A percentile compares a stretch with the other conserved stretches of the same genome.
Evolutionary conservation across 2,113 vertebrate species (phyloP).

Genomic region (Dasyprocta punctata): DNA sequence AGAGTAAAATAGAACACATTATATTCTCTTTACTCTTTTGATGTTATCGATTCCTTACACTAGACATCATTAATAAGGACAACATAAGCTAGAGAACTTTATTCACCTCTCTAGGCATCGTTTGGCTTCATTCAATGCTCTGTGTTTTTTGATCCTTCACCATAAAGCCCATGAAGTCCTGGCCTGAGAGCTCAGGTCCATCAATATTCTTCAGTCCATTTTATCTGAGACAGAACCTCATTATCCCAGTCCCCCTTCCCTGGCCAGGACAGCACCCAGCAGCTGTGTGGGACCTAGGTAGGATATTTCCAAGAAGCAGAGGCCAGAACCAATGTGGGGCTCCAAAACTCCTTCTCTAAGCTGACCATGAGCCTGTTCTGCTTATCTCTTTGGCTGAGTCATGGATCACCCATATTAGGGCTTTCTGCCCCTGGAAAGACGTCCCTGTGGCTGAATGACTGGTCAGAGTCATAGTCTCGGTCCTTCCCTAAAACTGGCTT

Average conservation of each 20-base stretch:
- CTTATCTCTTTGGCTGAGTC: not conserved
- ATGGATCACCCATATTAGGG: not conserved
- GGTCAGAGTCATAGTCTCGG: not conserved
- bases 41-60: not conserved
- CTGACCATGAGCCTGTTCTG: not conserved
- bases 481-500: not conserved
- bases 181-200: not conserved
- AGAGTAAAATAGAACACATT: conserved; percentile 21
- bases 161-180: not conserved
- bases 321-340: not conserved
- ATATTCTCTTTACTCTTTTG: not conserved
- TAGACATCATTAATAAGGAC: not conserved
- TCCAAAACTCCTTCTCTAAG: not conserved
- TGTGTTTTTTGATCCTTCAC: not conserved
- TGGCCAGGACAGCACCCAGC: not conserved
- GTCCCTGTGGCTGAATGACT: not conserved
- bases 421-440: not conserved
- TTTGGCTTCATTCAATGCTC: not conserved
- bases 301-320: not conserved
- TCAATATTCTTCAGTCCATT: not conserved
- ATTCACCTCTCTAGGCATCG: not conserved
- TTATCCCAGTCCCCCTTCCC: not conserved
- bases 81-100: not conserved
- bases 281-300: not conserved
- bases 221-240: not conserved